Base-by-base conservation (phyloP, 2,113 vertebrate genomes). In the Hemiprocne comata region DNA sequence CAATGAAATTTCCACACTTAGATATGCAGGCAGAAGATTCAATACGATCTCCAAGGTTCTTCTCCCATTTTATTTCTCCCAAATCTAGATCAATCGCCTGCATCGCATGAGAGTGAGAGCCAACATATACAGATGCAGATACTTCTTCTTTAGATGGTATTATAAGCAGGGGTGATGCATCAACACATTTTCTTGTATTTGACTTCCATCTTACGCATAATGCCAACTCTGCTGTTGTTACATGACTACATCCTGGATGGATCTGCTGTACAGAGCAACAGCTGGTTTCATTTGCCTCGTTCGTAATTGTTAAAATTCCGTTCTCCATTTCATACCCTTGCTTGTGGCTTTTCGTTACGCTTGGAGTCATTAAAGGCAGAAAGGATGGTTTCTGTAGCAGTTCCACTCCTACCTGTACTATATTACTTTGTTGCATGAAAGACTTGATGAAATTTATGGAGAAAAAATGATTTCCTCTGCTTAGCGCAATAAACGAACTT, bases 1-100 rank as follows among this genome's bases (percentile, higher is more conserved):
- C 87, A 70, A 99, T 96, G 53, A 99, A 98, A 48, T 95, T 96
- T n/a, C 99, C 99, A 94, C 99, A 99, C 91, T 71, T 97, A 21
- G 99, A 98, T 53, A 98, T 14, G 3, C 98, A 98, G 7, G 99
- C 99, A 33, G 99, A 99, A 29, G 99, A 99, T 87, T 99, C 99
- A 65, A 99, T 98, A 38, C 99, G 98, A 95, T 97, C 99, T 92
- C 98, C 98, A 31, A 99, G 98, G 24, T 97, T 97, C 73, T 98
- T 98, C 93, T 99, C 98, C 99, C 99, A 99, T 64, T 97, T 96
- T n/a, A 98, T 85, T 79, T 95, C 91, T 60, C 99, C 99, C 2
- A 87, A 98, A 87, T 90, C n/a, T 38, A 99, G 94, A 82, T 99
- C 98, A 70, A 99, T 78, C 0, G 99, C 99, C 95, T 99, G 98